Evolutionary conservation across 64 coral and sea anemone genomes (phyloP), one percentile per base, ranked within the genome.

Genomic region (Montipora sp.): DNA sequence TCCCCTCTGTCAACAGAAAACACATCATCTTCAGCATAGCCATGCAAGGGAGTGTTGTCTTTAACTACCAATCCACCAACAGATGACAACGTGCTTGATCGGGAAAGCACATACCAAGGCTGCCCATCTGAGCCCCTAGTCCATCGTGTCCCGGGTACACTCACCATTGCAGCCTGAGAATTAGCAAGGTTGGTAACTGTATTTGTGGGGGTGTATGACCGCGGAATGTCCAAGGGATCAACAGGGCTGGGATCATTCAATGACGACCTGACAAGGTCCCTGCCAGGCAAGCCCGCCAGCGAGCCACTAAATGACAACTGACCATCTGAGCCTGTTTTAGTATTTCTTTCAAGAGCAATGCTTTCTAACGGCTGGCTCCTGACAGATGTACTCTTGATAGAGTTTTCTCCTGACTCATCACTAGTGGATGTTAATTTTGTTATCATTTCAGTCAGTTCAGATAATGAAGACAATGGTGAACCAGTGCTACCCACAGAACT

Each of bases 391-490:
- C 5, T 13, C 63, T 22, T 84, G 7, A 48, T 3, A 15, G 61
- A 69, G 20, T 47, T 84, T 46, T 48, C 44, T 1, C 70, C 81
- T 48, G 61, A 47, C 19, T 84, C 81, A 45, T 92, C 90, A 84
- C 90, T 92, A 11, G 80, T 83, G 0, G 90, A 92, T 18, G 90
- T 92, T 8, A 92, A 75, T 21, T 72, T 75, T n/a, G 80, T 83
- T 79, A 92, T 92, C 90, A 55, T 92, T 50, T 92, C 90, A 2
- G 67, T 83, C 14, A 92, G 79, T 44, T 92, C 90, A 1, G 90
- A 92, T 51, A 92, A 47, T 15, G 80, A 73, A 1, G 90, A 53
- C 23, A 92, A 63, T 13, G 90, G 61, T 50, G 90, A 92, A 1
- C 90, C 81, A 49, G 69, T 23, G 23, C 80, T 74, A 51, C 73